phyloP scores from a whole-genome alignment of 2,888 invertebrate genomes.

The Polydrusus pterygomalis region DNA sequence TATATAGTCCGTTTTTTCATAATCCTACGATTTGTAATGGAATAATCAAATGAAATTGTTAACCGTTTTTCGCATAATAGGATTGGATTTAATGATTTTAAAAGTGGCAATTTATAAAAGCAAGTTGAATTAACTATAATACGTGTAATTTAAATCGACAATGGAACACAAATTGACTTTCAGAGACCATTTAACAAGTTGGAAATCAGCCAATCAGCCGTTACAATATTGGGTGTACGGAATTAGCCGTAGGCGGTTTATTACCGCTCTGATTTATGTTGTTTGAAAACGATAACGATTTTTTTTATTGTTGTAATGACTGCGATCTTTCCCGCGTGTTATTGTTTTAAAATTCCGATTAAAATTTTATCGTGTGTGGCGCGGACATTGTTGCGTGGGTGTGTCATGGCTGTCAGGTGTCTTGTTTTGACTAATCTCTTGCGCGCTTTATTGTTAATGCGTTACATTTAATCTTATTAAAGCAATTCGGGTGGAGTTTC shows the following conservation, averaged over 20 bases:
- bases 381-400: constrained; percentile 26
- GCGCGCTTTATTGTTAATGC: constrained; percentile 3
- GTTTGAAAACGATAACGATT: constrained; percentile 51
- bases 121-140: constrained; percentile 44
- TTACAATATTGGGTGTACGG: constrained; percentile 53
- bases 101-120: constrained; percentile 38
- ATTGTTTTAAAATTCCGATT: constrained; percentile 36
- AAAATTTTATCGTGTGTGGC: constrained; percentile 22
- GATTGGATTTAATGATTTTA: constrained; percentile 32
- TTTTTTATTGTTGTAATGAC: constrained; percentile 42
- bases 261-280: constrained; percentile 49
- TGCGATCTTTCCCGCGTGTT: constrained; percentile 33
- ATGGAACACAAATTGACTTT: constrained; percentile 55
- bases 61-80: constrained; percentile 10
- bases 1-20: background rate
- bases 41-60: background rate
- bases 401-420: constrained; percentile 42
- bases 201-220: constrained; percentile 55
- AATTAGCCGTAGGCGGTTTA: constrained; percentile 47
- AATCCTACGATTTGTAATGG: background rate
- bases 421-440: background rate
- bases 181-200: constrained; percentile 52
- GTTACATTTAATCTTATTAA: background rate
- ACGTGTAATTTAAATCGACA: constrained; percentile 54
- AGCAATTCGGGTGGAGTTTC: background rate